These are phyloP conservation scores for Pogonophryne albipinna DNA, from an alignment of 2,797 vertebrate species.

Conservation along the genomic window DNA sequence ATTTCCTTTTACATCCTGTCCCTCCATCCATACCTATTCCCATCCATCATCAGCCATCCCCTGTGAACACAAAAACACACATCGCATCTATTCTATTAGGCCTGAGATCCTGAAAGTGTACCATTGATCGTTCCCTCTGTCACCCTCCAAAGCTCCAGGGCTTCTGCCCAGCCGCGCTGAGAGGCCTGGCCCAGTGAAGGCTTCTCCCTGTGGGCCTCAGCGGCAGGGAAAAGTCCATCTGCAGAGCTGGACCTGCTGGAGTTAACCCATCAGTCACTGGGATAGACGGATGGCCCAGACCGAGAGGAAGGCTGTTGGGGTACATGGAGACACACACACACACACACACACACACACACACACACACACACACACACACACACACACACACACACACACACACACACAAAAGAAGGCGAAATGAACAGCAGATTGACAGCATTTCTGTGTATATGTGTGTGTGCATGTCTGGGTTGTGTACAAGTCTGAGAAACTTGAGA, in stretches of 20 bases:
- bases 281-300: conserved; percentile 64
- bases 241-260: conserved; percentile 54
- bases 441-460: conserved; percentile 14
- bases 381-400: conserved; percentile 15
- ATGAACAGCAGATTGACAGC: conserved; percentile 60
- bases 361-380: neutral
- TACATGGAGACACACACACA: conserved; percentile 39
- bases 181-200: conserved; percentile 43
- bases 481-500: conserved; percentile 75
- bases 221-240: conserved; percentile 71
- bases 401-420: conserved; percentile 3
- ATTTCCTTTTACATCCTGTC: neutral
- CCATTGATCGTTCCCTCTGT: conserved; percentile 56
- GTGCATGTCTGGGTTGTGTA: conserved; percentile 5
- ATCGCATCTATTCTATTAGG: conserved; percentile 26
- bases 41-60: conserved; percentile 21
- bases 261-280: conserved; percentile 69
- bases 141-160: conserved; percentile 56
- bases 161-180: conserved; percentile 46
- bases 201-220: conserved; percentile 65
- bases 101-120: conserved; percentile 40
- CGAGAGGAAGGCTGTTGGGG: conserved; percentile 50
- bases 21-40: neutral
- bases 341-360: conserved; percentile 2
- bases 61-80: neutral